phyloP scores from a whole-genome alignment of 2,797 vertebrate species.

The Halcyon smyrnensis region DNA sequence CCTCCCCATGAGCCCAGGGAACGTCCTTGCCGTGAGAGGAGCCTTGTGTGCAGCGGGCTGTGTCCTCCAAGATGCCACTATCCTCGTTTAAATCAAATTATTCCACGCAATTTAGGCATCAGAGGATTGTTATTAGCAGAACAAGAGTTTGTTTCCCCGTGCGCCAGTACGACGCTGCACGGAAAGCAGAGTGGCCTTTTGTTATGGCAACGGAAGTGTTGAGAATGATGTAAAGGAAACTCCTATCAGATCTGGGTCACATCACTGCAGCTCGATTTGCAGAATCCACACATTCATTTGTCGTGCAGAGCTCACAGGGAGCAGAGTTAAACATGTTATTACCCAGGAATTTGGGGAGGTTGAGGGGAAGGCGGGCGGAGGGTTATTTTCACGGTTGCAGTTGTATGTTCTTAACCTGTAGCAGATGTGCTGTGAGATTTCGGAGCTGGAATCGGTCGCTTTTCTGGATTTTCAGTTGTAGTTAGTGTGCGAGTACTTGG shows the following conservation, averaged over 20 bases:
- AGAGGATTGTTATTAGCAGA: background rate
- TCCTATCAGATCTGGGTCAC: conserved; percentile 61
- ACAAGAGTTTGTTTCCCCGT: background rate
- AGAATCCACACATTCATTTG: background rate
- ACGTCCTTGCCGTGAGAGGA: background rate
- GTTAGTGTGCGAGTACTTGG: background rate
- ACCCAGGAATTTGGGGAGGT: conserved; percentile 47
- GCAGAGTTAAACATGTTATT: background rate
- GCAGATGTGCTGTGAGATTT: conserved; percentile 14
- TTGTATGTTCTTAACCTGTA: conserved; percentile 47
- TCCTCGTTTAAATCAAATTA: background rate
- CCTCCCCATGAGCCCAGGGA: background rate
- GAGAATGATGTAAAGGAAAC: conserved; percentile 65
- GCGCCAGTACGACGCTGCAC: background rate
- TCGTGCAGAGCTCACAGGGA: conserved; percentile 37
- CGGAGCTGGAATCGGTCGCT: background rate
- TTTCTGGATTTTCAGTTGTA: rapidly evolving
- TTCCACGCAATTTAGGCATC: background rate
- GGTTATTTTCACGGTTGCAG: background rate
- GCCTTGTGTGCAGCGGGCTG: background rate
- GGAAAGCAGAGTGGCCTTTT: conserved; percentile 34
- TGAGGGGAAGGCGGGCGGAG: conserved; percentile 1
- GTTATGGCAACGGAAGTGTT: conserved; percentile 65
- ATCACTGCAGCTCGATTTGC: background rate
- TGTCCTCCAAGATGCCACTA: background rate